phyloP scores from a whole-genome alignment of 2,888 invertebrate species.

The Ophion ventricosus region DNA sequence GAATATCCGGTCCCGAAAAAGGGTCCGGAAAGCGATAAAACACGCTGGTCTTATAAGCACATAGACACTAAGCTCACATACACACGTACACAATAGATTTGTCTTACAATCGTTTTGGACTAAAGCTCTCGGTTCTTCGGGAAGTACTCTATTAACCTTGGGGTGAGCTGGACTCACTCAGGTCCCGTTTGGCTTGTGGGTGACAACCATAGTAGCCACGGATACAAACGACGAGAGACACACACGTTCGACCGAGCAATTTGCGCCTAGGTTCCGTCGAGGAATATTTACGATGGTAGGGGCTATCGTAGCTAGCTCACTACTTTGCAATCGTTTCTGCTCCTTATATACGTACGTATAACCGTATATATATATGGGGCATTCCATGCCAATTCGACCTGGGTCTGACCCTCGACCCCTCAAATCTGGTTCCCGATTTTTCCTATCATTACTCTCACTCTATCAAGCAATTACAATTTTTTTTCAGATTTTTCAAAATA shows the following conservation, averaged over 20 bases:
- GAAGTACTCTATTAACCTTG: constrained; percentile 59
- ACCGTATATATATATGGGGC: no score
- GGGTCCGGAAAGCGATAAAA: constrained; percentile 35
- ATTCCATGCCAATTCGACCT: no score
- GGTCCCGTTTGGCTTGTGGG: constrained; percentile 29
- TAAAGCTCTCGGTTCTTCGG: constrained; percentile 57
- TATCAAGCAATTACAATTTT: no score
- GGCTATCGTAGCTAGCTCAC: constrained; percentile 14
- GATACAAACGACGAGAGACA: constrained; percentile 52
- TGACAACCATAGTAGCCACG: constrained; percentile 35
- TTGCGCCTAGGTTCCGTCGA: constrained; percentile 56
- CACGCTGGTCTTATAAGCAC: constrained; percentile 15
- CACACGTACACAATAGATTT: constrained; percentile 38
- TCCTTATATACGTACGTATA: constrained; percentile 2
- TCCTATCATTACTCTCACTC: no score
- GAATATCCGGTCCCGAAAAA: constrained; percentile 38
- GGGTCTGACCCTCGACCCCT: no score
- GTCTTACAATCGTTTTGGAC: constrained; percentile 47
- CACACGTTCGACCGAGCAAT: constrained; percentile 62
- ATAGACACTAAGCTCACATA: constrained; percentile 4
- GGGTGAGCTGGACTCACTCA: constrained; percentile 28
- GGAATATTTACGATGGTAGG: constrained; percentile 60
- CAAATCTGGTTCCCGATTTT: no score
- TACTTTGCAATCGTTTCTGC: constrained; percentile 36
- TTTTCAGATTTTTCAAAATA: no score